These are phyloP conservation scores for Botia almorhae DNA, from an alignment of 2,797 vertebrate species.

Conservation along the genomic window DNA sequence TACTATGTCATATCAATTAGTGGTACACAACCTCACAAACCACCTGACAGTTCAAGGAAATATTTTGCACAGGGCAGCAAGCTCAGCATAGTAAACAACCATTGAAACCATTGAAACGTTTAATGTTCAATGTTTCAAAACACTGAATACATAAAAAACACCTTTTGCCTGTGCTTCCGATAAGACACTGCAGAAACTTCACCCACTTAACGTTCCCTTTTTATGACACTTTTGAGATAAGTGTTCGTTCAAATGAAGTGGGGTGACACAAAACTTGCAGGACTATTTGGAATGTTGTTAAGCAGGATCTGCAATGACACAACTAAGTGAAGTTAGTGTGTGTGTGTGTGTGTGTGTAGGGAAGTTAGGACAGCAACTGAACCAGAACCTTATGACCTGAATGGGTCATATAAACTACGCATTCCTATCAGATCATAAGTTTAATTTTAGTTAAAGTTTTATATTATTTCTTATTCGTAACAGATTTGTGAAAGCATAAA, in stretches of 20 bases:
- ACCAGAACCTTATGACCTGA: not conserved
- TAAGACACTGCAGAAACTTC: not conserved
- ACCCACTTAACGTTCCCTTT: not conserved
- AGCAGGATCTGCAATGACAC: conserved; percentile 67
- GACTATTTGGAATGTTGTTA: conserved; percentile 72
- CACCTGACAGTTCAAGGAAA: conserved; percentile 4
- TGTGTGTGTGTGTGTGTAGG: not conserved
- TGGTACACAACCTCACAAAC: not conserved
- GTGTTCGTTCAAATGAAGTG: not conserved
- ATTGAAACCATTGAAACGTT: not conserved
- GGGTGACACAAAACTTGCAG: conserved; percentile 31
- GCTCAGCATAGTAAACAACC: not conserved
- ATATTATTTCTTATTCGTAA: no score
- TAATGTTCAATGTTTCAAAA: not conserved
- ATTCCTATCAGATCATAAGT: no score
- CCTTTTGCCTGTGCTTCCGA: not conserved
- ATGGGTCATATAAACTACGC: not conserved
- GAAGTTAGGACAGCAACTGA: no score
- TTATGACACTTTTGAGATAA: not conserved
- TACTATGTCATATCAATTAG: not conserved
- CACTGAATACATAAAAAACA: not conserved
- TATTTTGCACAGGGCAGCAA: not conserved
- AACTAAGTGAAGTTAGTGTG: conserved; percentile 38
- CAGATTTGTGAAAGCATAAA: no score
- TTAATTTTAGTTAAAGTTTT: no score